Percentiles rank a stretch among this genome's conserved stretches.
These are phyloP conservation scores for Gastracanthus pulcherrimus DNA, from an alignment of 2,888 invertebrate species.

Conservation along the genomic window DNA sequence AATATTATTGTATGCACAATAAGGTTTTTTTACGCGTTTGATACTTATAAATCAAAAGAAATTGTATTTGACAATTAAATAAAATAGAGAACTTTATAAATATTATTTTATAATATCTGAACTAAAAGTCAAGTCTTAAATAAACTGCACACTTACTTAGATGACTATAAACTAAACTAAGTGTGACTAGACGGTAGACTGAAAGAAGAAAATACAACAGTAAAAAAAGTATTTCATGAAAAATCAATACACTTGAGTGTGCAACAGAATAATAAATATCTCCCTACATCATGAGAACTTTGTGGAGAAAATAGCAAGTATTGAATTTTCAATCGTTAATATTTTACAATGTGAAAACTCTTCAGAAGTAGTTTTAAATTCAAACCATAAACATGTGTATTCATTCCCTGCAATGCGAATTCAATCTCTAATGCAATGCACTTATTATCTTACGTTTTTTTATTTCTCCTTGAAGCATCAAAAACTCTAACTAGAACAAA, in stretches of 20 bases:
- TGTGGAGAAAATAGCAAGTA: not conserved
- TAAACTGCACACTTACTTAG: too few species aligned
- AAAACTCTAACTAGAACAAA: too few species aligned
- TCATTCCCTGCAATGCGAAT: not conserved
- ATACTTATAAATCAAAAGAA: too few species aligned
- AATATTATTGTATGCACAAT: too few species aligned
- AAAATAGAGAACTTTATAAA: not conserved
- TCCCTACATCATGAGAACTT: not conserved
- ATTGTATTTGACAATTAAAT: not conserved
- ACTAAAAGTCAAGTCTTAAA: too few species aligned
- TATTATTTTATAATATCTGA: too few species aligned
- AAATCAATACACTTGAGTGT: not conserved
- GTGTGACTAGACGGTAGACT: too few species aligned
- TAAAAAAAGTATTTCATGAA: not conserved
- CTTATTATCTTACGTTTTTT: not conserved
- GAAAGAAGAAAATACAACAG: not conserved
- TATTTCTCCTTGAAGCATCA: too few species aligned
- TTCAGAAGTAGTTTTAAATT: not conserved
- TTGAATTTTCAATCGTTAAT: not conserved
- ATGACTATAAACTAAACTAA: too few species aligned
- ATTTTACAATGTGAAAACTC: not conserved
- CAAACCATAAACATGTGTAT: not conserved
- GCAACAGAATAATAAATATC: not conserved
- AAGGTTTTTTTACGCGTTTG: too few species aligned
- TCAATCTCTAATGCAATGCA: not conserved